Evolutionary conservation across 2,888 invertebrate species (phyloP), one percentile per base, ranked within the genome.

Genomic region (Cerastoderma edule): DNA sequence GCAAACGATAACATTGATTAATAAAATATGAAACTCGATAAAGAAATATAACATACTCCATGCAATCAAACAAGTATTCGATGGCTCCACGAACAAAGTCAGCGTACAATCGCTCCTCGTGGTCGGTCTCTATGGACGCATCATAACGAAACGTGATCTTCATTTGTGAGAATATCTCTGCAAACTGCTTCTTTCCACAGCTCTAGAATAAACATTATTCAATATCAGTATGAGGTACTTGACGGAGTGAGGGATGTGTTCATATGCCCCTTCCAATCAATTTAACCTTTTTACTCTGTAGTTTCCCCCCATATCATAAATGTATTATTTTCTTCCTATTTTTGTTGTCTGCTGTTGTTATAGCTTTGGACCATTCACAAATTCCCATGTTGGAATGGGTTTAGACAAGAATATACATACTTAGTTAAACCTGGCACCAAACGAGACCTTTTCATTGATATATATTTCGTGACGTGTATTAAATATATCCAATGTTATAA

Each of bases 91-190:
- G 56, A 10, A 77, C 65, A 44, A 75, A 71, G 27, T 63, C 67
- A 22, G 75, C 71, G 56, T 75, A 75, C 0, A 57, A 44, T 13
- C 53, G 50, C 67, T 75, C 75, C 2, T 75, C 75, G 27, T 35
- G 35, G 13, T 71, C 75, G 10, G 63, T 71, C 19, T 75, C 75
- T 33, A 63, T 70, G 1, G 65, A 35, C 2, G 67, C 3, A 27
- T 69, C 66, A 65, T 77, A 77, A 0, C 27, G n/a, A 60, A 72
- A 65, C 35, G 56, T 56, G 27, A 77, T 77, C n/a, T 69, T 69
- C 77, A 77, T 72, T 19, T 33, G 27, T 5, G 19, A 4, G 28
- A 72, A 56, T 2, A 76, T 64, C 1, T 57, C 65, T 3, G 24
- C 67, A 19, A 77, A 8, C 32, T 77, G 72, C 8, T 60, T 44